Percentiles rank a stretch among this genome's conserved stretches.
phyloP scores from a whole-genome alignment of 2,113 vertebrate species.

The Colistium nudipinnis region DNA sequence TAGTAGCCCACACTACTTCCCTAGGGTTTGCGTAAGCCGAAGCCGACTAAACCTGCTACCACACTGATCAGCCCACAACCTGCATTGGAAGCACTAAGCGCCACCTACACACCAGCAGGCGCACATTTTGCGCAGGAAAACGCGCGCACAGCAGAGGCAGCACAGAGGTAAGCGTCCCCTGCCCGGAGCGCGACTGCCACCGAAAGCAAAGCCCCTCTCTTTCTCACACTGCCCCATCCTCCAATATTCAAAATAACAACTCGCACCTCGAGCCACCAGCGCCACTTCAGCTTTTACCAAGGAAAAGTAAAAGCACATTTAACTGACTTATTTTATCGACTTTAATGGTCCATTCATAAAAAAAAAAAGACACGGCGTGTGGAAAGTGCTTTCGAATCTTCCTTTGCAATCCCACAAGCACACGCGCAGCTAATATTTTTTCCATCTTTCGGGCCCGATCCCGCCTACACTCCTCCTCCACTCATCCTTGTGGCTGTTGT shows the following conservation, averaged over 20 bases:
- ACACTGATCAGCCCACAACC: conserved; percentile 72
- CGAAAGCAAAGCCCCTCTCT: conserved; percentile 40
- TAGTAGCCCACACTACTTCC: conserved; percentile 26
- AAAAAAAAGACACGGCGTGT: conserved; percentile 36
- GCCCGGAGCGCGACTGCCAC: conserved; percentile 36
- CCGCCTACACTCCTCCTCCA: conserved; percentile 69
- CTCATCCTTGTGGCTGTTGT: conserved; percentile 70
- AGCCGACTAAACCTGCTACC: conserved; percentile 62
- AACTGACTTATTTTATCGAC: conserved; percentile 45
- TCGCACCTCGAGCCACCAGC: conserved; percentile 38
- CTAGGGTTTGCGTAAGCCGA: conserved; percentile 40
- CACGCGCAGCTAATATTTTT: conserved; percentile 62
- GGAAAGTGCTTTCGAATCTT: conserved; percentile 44
- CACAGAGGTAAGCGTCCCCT: conserved; percentile 59
- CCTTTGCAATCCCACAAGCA: conserved; percentile 51
- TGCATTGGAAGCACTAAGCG: conserved; percentile 50
- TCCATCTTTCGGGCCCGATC: conserved; percentile 61
- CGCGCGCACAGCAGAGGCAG: conserved; percentile 17
- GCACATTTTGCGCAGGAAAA: conserved; percentile 22
- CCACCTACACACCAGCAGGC: conserved; percentile 69
- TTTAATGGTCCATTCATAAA: conserved; percentile 59
- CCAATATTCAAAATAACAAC: conserved; percentile 47
- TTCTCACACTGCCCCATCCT: conserved; percentile 33
- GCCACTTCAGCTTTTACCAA: conserved; percentile 25
- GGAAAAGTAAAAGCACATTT: conserved; percentile 28